A percentile compares a stretch with the other conserved stretches of the same genome.
These are phyloP conservation scores for Anser cygnoides DNA, from an alignment of 2,113 vertebrate genomes.

Conservation along the genomic window DNA sequence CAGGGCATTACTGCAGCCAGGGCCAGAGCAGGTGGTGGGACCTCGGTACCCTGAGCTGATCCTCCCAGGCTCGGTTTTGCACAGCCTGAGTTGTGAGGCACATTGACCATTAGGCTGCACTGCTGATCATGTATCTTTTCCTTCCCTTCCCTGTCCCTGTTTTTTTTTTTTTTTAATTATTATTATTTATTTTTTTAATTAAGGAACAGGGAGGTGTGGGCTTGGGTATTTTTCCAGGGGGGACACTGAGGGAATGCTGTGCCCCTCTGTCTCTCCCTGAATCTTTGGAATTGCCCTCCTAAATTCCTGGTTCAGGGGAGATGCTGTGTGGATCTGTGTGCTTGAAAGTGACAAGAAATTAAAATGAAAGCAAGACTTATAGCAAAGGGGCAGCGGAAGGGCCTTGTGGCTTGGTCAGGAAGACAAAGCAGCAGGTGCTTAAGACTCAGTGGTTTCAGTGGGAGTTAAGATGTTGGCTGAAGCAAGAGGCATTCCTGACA, in stretches of 20 bases:
- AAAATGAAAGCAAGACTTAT: neutral
- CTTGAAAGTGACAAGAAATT: neutral
- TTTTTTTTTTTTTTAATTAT: no score
- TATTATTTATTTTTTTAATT: neutral
- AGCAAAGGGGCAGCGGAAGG: neutral
- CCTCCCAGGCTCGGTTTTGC: neutral
- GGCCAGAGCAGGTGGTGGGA: neutral
- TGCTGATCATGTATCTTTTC: accelerated
- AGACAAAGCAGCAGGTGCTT: neutral
- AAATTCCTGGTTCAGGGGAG: neutral
- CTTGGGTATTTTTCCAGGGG: neutral
- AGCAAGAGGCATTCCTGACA: neutral
- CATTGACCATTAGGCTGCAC: neutral
- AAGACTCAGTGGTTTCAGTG: neutral
- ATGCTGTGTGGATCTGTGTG: neutral
- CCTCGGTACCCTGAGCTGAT: accelerated
- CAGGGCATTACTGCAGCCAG: accelerated
- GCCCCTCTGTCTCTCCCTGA: neutral
- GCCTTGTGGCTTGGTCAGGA: neutral
- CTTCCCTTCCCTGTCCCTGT: neutral
- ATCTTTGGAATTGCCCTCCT: neutral
- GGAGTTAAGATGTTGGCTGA: neutral
- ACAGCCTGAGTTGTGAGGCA: accelerated
- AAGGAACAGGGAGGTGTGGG: neutral
- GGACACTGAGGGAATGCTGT: neutral